Evolutionary conservation across 2,888 invertebrate species (phyloP), one percentile per base, ranked within the genome.

Genomic region (Blastobasis adustella): DNA sequence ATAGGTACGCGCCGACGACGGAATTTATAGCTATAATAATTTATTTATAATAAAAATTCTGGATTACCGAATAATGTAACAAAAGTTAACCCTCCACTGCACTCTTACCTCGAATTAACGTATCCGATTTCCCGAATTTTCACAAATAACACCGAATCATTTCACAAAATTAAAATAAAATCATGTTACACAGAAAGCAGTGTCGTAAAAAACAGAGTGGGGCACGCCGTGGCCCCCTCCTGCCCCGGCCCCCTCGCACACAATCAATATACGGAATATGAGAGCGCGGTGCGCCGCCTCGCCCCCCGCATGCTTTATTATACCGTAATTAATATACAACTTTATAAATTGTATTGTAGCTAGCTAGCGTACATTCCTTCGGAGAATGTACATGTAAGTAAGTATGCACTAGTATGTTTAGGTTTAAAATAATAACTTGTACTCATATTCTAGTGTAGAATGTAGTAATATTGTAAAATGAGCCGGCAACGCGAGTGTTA

Each of bases 181-280:
- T 84, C 85, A 89, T 87, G 89, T 89, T 89, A 87, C 87, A 89
- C 88, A 87, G 87, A 89, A 88, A 88, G 88, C 88, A 85, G 88
- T 89, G 88, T 88, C 89, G 89, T 89, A 89, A 89, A 89, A 89
- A 83, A 88, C 87, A 87, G 88, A 88, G 89, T 87, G 89, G 89
- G 89, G 89, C 87, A 88, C 87, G 89, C 87, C 82, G 84, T 86
- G 80, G 86, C 88, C 87, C 89, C 87, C 87, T 82, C 86, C 82
- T 77, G 73, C 79, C 85, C 84, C 84, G 80, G 82, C 85, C 85
- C 86, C 88, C 87, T 85, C 88, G 87, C 87, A 83, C 88, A 86
- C 88, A 88, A 88, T 88, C 88, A 88, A 88, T 88, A 88, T 88
- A 88, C 88, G 87, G 88, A 87, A 87, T 87, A 88, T 86, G 87